Base-by-base conservation (phyloP, 2,888 invertebrate species). In the Drosophila acutilabella region DNA sequence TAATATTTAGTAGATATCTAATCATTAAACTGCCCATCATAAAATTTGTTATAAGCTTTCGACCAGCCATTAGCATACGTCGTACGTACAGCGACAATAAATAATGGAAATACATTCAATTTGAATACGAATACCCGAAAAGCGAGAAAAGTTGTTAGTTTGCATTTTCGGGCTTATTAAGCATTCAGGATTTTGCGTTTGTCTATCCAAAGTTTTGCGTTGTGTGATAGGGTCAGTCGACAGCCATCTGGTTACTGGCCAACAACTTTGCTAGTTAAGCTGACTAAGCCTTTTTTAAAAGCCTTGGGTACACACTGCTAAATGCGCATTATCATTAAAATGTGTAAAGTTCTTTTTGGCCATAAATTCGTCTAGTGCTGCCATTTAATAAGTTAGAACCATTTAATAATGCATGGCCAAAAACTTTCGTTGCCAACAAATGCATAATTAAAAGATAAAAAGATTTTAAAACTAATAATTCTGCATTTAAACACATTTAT, bases 271-370 rank as follows among this genome's bases (percentile, higher is more conserved):
- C 72, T 70, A 83, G 73, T 83, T 83, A 89, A 86, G 88, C 86
- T 80, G 86, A 83, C 83, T 84, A 89, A 84, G 83, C 83, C 83
- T 84, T 84, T 83, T 84, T 89, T 71, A 84, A 89, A 87, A 84
- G 79, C 89, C 82, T 84, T 87, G 85, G 82, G 82, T 84, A 81
- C 76, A 81, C 74, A 82, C 71, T 81, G 70, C 88, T 88, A 90
- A 90, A 89, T 90, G 88, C 80, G 88, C 83, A 90, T 88, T 88
- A 88, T 85, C 89, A 88, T 89, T 89, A 88, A 89, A 90, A 88
- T 78, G 78, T 74, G 76, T 68, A 82, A 85, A 90, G 76, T 89
- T 85, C 78, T 53, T 64, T 78, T 74, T 44, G 86, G 65, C 56
- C 84, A 86, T 84, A 84, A 86, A 84, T 84, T 83, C 64, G 61